Base-by-base conservation (phyloP, 2,888 invertebrate genomes). In the Cabera pusaria region DNA sequence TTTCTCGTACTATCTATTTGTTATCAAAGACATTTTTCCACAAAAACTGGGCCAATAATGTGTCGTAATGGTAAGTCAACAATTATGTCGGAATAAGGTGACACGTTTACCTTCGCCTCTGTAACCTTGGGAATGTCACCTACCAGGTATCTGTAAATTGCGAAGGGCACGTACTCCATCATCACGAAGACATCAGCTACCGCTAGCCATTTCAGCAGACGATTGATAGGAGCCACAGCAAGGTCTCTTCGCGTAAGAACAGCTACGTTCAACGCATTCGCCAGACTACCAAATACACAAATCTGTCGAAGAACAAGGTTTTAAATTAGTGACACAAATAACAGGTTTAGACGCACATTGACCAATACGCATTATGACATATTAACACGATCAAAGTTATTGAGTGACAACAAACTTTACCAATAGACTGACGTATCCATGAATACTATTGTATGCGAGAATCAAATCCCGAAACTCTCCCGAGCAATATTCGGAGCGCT, bases 181-280 rank as follows among this genome's bases (percentile, higher is more conserved):
- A 98, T 97, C 12, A 97, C 95, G 52, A 97, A 91, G 79, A 97
- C 93, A 72, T 98, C 97, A 1, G 96, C 95, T 0, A 96, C 94
- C 0, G 97, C 97, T 32, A 97, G 74, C 75, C 94, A 93, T 49
- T 96, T 96, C 20, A 97, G 90, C 35, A 97, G 94, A 32, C 95
- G 90, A 75, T 98, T 97, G 56, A 97, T 97, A 0, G 97, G 96
- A 0, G 96, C 94, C 20, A 91, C 87, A 19, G 93, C 92, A 90
- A 97, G 92, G 67, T 95, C 95, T 49, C 94, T 93, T 21, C 96
- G 90, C 1, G 97, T 95, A 45, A 98, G 87, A 2, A 97, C 96
- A 1, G 95, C 93, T 45, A 97, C 94, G 74, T 97, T 97, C 49
- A 97, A 81, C 6, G 95, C 91, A 68, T 97, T 97, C n/a, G 96